Evolutionary conservation across 1,140 invertebrate species (phyloP), one percentile per base, ranked within the genome.

Genomic region (Drosophila lini): DNA sequence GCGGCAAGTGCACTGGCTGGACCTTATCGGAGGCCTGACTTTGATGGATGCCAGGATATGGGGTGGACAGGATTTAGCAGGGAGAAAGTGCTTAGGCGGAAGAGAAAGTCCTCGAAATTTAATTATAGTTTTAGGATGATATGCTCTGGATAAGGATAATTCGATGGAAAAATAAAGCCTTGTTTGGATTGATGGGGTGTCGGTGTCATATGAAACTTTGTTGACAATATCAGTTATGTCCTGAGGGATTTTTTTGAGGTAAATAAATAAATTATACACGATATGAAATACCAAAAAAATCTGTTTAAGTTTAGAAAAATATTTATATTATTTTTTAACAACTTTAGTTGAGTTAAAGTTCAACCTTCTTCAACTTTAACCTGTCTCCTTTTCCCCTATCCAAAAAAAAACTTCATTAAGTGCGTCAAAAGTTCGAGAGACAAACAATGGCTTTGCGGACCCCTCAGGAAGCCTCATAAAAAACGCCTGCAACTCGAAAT

Each of bases 401-500:
- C 19, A 5, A 22, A 44, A 59, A 42, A 59, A 5, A 22, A 47
- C 60, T 77, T 80, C 80, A 86, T 88, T 77, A 80, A 68, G 67
- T 82, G 80, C 75, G 44, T 47, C 65, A 78, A 59, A 58, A 70
- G 68, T 47, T 53, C 56, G 53, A 45, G 22, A 61, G 63, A 53
- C 36, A 64, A 71, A 83, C 71, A 83, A 83, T 83, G 75, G 56
- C 38, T 11, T 28, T n/a, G 15, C 11, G 59, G 48, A 50, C 58
- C 70, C 62, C 58, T 57, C 40, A 22, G 61, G 77, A 88, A 88
- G 77, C 84, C 84, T 50, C 73, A 80, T 63, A 83, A 88, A 78
- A 84, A 70, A 55, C 25, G 60, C 48, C 81, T 70, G 61, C 55
- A 70, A 53, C 48, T 67, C 45, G 62, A 44, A 52, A 76, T 56